phyloP scores from a whole-genome alignment of 2,888 invertebrate genomes.

The Eutolmus rufibarbis region DNA sequence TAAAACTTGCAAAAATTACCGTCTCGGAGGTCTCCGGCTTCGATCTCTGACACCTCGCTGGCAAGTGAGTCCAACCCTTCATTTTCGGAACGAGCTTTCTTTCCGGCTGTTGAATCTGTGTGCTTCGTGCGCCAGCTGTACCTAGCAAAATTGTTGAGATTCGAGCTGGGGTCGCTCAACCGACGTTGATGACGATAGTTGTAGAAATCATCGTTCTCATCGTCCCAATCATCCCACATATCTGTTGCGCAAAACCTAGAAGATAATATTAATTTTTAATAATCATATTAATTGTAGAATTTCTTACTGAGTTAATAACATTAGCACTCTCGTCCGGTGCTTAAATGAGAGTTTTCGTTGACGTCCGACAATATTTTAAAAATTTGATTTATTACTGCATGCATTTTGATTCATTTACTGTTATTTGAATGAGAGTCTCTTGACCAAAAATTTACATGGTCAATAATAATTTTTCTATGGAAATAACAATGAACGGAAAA shows the following conservation, averaged over 20 bases:
- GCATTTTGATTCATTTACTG: too few species aligned
- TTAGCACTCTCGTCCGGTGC: too few species aligned
- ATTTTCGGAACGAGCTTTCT: slow-evolving; percentile 87
- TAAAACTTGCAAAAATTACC: slow-evolving; percentile 66
- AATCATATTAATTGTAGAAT: too few species aligned
- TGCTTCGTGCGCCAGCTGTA: slow-evolving; percentile 78
- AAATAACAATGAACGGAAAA: too few species aligned
- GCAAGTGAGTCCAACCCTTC: slow-evolving; percentile 88
- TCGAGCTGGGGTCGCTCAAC: slow-evolving; percentile 92
- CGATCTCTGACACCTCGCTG: slow-evolving; percentile 87
- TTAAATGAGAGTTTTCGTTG: too few species aligned
- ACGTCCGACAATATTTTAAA: too few species aligned
- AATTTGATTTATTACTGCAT: too few species aligned
- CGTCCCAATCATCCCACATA: slow-evolving; percentile 92
- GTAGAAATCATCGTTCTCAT: slow-evolving; percentile 85
- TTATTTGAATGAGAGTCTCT: too few species aligned
- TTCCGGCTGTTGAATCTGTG: slow-evolving; percentile 71
- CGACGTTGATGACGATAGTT: slow-evolving; percentile 78
- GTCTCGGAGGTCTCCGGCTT: slow-evolving; percentile 91
- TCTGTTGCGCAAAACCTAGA: slow-evolving; percentile 76
- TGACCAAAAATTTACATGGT: too few species aligned
- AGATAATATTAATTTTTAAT: background rate
- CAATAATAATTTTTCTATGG: too few species aligned
- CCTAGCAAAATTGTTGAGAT: slow-evolving; percentile 83
- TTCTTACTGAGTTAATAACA: too few species aligned